Conservation (phyloP, 2,113 vertebrate species). For the Poeciliopsis prolifica region DNA sequence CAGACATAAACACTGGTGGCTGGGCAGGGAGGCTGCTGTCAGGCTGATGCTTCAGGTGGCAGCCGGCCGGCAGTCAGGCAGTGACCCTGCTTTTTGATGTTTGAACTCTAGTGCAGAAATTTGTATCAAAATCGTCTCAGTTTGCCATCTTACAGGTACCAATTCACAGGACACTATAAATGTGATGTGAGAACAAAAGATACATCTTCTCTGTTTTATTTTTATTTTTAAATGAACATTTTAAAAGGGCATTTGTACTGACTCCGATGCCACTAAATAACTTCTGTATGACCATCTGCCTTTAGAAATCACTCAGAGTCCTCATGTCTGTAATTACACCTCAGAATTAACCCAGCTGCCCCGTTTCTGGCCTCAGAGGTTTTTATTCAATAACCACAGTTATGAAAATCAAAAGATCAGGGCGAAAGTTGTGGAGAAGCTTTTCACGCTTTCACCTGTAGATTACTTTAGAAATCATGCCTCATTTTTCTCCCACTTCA, state of each 20-base stretch:
- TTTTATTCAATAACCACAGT: not conserved
- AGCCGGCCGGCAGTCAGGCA: slow-evolving; percentile 28
- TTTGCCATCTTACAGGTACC: not conserved
- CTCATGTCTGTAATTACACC: no score
- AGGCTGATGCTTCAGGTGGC: slow-evolving; percentile 17
- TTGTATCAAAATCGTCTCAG: not conserved
- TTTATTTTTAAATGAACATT: not conserved
- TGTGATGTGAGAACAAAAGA: not conserved
- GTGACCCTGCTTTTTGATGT: slow-evolving; percentile 1
- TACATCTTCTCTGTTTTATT: not conserved
- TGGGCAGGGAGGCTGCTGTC: slow-evolving; percentile 25
- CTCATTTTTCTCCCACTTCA: no score
- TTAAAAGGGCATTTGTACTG: not conserved
- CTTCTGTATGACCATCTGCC: no score
- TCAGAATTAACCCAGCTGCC: no score
- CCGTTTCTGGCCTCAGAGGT: not conserved
- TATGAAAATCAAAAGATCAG: not conserved
- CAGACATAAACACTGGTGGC: slow-evolving; percentile 67
- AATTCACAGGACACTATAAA: not conserved
- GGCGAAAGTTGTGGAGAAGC: not conserved
- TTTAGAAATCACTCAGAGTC: no score
- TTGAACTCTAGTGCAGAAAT: not conserved
- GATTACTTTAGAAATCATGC: no score
- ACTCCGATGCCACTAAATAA: not conserved
- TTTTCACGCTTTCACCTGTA: not conserved